Conservation (phyloP, 2,888 invertebrate species). For the Amphipoea lucens region DNA sequence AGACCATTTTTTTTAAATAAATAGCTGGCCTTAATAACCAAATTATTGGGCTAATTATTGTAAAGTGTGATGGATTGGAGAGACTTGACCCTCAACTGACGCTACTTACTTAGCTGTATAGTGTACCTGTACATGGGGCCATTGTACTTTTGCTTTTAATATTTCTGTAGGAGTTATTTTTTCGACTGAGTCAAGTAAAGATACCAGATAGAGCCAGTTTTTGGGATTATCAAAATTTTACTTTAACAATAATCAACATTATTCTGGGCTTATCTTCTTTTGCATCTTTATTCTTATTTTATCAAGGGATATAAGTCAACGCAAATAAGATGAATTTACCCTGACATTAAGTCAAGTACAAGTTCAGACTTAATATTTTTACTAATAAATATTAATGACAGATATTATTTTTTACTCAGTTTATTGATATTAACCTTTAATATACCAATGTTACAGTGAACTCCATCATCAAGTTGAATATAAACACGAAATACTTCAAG, state of each 20-base stretch:
- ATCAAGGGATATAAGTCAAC: neutral
- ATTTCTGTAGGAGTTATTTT: neutral
- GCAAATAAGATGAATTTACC: neutral
- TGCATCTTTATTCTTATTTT: neutral
- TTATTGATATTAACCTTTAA: neutral
- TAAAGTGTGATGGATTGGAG: neutral
- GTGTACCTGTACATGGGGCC: neutral
- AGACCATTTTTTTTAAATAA: neutral
- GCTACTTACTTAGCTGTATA: neutral
- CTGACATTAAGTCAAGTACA: neutral
- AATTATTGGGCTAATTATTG: neutral
- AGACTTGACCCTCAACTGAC: neutral
- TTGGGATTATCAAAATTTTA: neutral
- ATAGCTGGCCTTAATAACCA: neutral
- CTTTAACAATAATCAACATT: neutral
- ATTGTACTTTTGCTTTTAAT: neutral
- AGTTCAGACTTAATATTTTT: neutral
- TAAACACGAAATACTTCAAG: slow-evolving; percentile 87
- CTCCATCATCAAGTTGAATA: slow-evolving; percentile 86
- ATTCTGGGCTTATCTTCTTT: neutral
- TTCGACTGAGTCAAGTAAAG: neutral
- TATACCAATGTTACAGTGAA: slow-evolving; percentile 79
- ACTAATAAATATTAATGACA: neutral
- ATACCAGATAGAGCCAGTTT: neutral
- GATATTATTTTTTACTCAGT: neutral